Evolutionary conservation across 2,888 invertebrate genomes (phyloP).

Genomic region (Polydrusus tereticollis): DNA sequence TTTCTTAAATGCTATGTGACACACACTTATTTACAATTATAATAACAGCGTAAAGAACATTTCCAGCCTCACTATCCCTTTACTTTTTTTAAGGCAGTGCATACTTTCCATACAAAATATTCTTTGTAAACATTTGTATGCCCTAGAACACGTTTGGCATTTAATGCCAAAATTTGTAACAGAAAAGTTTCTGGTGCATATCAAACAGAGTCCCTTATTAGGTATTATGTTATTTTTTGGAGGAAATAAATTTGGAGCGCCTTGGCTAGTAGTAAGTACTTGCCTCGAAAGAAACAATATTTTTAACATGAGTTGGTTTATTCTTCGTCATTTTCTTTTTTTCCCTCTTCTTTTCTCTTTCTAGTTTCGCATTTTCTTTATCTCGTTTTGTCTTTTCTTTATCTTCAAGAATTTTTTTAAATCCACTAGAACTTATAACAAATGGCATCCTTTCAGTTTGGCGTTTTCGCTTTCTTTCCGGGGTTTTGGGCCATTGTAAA

Average conservation of each 20-base stretch:
- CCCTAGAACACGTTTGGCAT: neutral
- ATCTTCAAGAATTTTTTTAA: neutral
- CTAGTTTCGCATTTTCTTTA: neutral
- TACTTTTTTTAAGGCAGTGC: neutral
- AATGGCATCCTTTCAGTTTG: conserved; percentile 9
- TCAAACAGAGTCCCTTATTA: neutral
- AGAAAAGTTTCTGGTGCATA: neutral
- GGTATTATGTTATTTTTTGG: neutral
- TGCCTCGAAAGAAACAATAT: neutral
- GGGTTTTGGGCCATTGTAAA: conserved; percentile 9
- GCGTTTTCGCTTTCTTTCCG: conserved; percentile 13
- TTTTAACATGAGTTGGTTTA: neutral
- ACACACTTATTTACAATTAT: neutral
- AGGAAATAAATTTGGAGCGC: neutral
- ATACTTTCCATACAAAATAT: neutral
- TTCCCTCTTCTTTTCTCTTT: neutral
- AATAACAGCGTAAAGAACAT: neutral
- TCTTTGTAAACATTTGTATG: neutral
- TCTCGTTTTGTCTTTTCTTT: neutral
- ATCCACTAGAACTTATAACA: neutral
- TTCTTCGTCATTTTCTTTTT: neutral
- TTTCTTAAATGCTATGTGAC: too few relatives aligned
- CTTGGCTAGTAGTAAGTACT: neutral
- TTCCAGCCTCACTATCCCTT: neutral
- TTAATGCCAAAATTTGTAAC: neutral